Percentiles rank a stretch among this genome's conserved stretches.
Evolutionary conservation across 2,797 vertebrate genomes (phyloP).

Genomic region (Brachymystax lenok): DNA sequence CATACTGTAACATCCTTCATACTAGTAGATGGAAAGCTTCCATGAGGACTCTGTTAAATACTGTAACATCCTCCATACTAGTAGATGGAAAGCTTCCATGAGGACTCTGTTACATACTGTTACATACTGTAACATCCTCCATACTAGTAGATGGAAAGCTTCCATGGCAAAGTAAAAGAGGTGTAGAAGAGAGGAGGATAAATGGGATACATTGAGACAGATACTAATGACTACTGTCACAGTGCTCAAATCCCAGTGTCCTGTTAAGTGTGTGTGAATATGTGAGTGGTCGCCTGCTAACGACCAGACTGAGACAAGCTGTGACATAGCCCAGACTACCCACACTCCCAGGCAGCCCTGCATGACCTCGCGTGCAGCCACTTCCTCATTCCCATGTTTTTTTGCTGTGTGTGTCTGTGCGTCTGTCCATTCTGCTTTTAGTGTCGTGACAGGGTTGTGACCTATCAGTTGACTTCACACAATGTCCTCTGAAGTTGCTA

Average conservation of each 20-base stretch:
- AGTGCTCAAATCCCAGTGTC: neutral
- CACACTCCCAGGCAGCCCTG: neutral
- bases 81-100: no score
- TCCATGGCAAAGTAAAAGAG: neutral
- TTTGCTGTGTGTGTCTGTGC: no score
- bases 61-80: no score
- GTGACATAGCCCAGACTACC: slow-evolving; percentile 1
- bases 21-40: no score
- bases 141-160: no score
- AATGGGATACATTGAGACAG: neutral
- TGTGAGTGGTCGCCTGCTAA: neutral
- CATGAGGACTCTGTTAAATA: neutral
- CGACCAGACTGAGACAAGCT: neutral
- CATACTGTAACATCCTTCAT: no score
- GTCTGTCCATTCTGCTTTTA: neutral
- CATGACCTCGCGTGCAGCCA: neutral
- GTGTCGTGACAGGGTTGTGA: neutral
- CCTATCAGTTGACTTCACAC: neutral
- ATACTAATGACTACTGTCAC: neutral
- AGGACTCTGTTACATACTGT: neutral
- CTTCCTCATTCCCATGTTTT: neutral
- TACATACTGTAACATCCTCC: neutral
- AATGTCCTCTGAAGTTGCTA: neutral
- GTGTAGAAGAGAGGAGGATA: neutral
- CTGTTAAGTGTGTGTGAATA: neutral